Conservation (phyloP, 2,888 invertebrate genomes). For the Euclidia mi region DNA sequence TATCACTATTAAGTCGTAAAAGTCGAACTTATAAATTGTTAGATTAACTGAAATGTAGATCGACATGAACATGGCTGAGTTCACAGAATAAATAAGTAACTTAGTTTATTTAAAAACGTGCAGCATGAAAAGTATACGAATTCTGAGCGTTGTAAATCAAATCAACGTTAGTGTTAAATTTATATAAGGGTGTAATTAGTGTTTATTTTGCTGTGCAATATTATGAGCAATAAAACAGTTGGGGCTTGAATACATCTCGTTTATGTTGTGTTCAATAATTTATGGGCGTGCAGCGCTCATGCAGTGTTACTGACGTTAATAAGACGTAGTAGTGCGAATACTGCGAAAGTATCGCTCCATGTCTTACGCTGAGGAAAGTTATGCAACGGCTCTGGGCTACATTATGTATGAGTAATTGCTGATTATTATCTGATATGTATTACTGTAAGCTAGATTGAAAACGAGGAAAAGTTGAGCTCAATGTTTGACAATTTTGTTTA, state of each 20-base stretch:
- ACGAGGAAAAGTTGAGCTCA: no score
- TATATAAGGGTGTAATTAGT: conserved; percentile 24
- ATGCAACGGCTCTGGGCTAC: conserved; percentile 2
- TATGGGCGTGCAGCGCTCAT: conserved; percentile 29
- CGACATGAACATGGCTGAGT: no score
- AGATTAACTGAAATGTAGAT: not conserved
- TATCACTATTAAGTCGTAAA: conserved; percentile 1
- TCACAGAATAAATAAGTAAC: no score
- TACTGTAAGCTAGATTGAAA: no score
- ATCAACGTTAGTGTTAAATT: conserved; percentile 4
- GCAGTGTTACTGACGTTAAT: conserved; percentile 22
- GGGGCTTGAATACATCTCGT: conserved; percentile 28
- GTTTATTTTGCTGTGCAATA: conserved; percentile 21
- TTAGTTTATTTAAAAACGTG: no score
- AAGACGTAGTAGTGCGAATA: conserved; percentile 19
- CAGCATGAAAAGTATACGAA: not conserved
- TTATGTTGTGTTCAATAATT: conserved; percentile 28
- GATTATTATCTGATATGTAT: not conserved
- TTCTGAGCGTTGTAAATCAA: conserved; percentile 8
- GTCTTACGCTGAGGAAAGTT: conserved; percentile 3
- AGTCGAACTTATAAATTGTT: no score
- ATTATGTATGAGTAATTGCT: not conserved
- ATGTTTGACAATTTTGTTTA: no score
- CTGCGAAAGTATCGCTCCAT: conserved; percentile 16
- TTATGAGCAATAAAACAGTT: conserved; percentile 34